Base-by-base conservation (phyloP, 2,888 invertebrate species). In the Rhagonycha lutea region DNA sequence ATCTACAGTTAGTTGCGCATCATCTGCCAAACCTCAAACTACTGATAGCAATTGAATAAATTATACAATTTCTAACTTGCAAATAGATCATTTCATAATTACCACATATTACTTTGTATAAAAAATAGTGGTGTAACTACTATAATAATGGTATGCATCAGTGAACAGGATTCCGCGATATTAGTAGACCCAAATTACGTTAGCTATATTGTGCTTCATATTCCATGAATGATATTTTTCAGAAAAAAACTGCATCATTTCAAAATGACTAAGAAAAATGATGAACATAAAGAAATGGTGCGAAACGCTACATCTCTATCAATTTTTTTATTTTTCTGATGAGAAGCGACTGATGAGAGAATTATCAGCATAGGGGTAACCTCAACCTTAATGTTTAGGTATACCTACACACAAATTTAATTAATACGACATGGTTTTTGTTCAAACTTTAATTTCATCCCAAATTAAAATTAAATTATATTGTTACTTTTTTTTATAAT, bases 391-490 rank as follows among this genome's bases (percentile, higher is more conserved):
- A 47, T 47, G n/a, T 47, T 47, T 47, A 47, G n/a, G 47, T 47
- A n/a, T 47, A 47, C 26, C 26, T 26, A 26, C 26, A 26, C 47
- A 47, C 47, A 47, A 47, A 47, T 47, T 47, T 47, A 47, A 47
- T 47, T 47, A 47, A 47, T 47, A 47, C n/a, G 47, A 47, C 47
- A 47, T n/a, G 47, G 47, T 47, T 47, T n/a, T 47, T 47, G n/a
- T 47, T 47, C 47, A n/a, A n/a, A n/a, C 24, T 65, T 65, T 65
- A 65, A 65, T 65, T 65, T 65, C 63, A 65, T 26, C 23, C 63
- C 26, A 65, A 65, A 65, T 65, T 65, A 65, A 65, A 26, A 65
- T 65, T 24, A 65, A 65, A 65, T 65, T 65, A 65, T 65, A 65
- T n/a, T 24, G 63, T 65, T 65, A 65, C 24, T 26, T 65, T 26